These are phyloP conservation scores for Babyrousa celebensis DNA, from an alignment of 2,797 vertebrate species.

Conservation along the genomic window DNA sequence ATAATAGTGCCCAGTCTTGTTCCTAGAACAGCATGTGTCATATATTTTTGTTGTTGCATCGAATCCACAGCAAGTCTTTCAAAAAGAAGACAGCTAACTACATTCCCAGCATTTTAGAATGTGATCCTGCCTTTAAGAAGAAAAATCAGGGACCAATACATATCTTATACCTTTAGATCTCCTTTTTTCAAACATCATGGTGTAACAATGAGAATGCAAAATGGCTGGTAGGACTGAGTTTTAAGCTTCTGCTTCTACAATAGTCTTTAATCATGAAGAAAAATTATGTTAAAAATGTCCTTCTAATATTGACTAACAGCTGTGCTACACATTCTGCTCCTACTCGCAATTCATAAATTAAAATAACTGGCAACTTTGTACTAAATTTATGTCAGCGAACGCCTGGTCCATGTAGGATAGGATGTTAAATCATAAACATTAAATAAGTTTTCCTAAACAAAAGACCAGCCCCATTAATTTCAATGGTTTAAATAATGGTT, in stretches of 20 bases:
- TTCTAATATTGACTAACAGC: conserved; percentile 80
- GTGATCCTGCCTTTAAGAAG: neutral
- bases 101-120: neutral
- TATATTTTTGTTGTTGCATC: neutral
- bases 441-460: conserved; percentile 65
- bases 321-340: conserved; percentile 66
- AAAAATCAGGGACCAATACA: neutral
- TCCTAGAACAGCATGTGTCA: neutral
- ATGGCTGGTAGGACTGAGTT: conserved; percentile 1
- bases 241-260: conserved; percentile 44
- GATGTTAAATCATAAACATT: conserved; percentile 75
- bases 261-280: conserved; percentile 74
- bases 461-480: conserved; percentile 68
- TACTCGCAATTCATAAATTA: conserved; percentile 79
- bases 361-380: conserved; percentile 77
- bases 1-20: neutral
- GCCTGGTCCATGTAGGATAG: conserved; percentile 61
- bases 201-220: neutral
- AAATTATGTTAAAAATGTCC: conserved; percentile 72
- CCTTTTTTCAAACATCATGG: neutral
- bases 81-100: neutral
- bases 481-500: conserved; percentile 60
- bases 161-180: neutral
- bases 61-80: neutral
- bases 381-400: conserved; percentile 73